A percentile compares a stretch with the other conserved stretches of the same genome.
Evolutionary conservation across 2,113 vertebrate species (phyloP).

Genomic region (Romanogobio albipinnatus): DNA sequence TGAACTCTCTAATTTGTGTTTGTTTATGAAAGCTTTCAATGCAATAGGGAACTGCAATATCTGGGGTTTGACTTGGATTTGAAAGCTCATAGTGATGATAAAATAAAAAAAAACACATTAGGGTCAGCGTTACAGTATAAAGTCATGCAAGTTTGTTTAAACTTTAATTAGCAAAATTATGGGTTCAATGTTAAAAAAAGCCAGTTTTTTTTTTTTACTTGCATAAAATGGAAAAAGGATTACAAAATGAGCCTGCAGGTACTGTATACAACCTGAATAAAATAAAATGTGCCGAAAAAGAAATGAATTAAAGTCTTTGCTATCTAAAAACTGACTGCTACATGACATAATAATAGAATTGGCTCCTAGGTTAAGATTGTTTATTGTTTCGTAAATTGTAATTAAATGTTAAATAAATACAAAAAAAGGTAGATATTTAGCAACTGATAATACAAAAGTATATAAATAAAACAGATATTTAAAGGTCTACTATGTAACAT

Average conservation of each 20-base stretch:
- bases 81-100: not conserved
- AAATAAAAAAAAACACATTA: conserved; percentile 12
- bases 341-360: not conserved
- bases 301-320: not conserved
- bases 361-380: not conserved
- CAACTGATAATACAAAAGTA: not conserved
- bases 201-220: not conserved
- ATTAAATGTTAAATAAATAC: not conserved
- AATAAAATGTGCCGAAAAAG: not conserved
- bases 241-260: not conserved
- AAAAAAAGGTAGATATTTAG: not conserved
- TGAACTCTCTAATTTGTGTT: conserved; percentile 24
- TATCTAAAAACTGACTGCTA: not conserved
- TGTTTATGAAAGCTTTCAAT: conserved; percentile 37
- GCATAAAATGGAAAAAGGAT: not conserved
- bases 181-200: not conserved
- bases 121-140: not conserved
- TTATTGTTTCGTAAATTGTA: not conserved
- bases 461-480: not conserved
- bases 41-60: not conserved
- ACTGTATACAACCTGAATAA: not conserved
- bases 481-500: no score
- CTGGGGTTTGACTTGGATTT: not conserved
- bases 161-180: not conserved
- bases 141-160: not conserved